Percentiles rank a stretch among this genome's conserved stretches.
phyloP scores from a whole-genome alignment of 2,888 invertebrate genomes.

The Seladonia tumulorum region DNA sequence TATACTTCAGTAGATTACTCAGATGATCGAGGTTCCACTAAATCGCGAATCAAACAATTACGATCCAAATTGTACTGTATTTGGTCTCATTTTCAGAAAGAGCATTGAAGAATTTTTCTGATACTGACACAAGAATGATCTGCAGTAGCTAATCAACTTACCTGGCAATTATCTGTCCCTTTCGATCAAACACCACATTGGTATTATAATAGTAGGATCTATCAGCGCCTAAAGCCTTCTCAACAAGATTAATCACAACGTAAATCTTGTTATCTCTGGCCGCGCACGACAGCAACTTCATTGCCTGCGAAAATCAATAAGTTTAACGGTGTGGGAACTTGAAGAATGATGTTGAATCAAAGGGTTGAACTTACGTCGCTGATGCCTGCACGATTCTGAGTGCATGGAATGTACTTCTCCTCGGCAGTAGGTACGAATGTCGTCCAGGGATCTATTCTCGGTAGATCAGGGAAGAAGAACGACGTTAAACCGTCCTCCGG shows the following conservation, averaged over 20 bases:
- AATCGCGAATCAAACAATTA: too few relatives aligned
- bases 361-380: constrained; percentile 35
- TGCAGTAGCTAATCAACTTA: constrained; percentile 71
- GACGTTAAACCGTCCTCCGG: constrained; percentile 84
- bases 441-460: constrained; percentile 67
- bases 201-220: constrained; percentile 84
- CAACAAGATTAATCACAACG: constrained; percentile 85
- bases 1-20: too few relatives aligned
- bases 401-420: constrained; percentile 71
- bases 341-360: too few relatives aligned
- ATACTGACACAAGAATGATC: neutral
- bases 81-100: too few relatives aligned
- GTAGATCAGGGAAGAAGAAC: neutral
- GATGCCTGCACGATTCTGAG: constrained; percentile 40
- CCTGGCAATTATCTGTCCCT: constrained; percentile 85
- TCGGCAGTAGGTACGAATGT: constrained; percentile 70
- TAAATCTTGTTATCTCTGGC: constrained; percentile 83
- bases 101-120: neutral
- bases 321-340: too few relatives aligned
- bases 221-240: constrained; percentile 74
- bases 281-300: constrained; percentile 83
- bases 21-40: too few relatives aligned
- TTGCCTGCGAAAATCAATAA: constrained; percentile 70
- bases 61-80: too few relatives aligned
- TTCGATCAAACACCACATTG: constrained; percentile 85